Conservation (phyloP, 37 sponge, comb jelly and placozoan genomes). For the Beroe forskalii region DNA sequence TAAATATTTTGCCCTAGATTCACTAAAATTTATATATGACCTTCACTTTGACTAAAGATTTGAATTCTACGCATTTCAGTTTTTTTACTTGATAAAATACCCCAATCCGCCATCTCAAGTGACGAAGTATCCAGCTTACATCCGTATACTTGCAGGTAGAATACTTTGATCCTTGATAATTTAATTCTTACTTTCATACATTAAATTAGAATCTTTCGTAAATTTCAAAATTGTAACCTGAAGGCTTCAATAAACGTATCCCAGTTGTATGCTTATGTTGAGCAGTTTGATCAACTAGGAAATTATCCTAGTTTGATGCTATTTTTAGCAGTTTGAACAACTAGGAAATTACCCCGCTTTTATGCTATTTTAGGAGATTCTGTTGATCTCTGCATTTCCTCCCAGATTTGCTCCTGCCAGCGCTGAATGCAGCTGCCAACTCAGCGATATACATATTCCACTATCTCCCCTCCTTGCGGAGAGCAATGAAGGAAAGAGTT, state of each 20-base stretch:
- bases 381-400: not conserved
- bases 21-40: too few species aligned
- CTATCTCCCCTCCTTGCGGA: slow-evolving; percentile 30
- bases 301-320: too few species aligned
- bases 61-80: slow-evolving; percentile 52
- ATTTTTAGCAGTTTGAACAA: too few species aligned
- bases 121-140: slow-evolving; percentile 5
- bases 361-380: too few species aligned
- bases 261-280: too few species aligned
- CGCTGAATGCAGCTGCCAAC: slow-evolving; percentile 57
- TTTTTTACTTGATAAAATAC: slow-evolving; percentile 27
- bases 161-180: not conserved
- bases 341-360: too few species aligned
- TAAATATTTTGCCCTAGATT: too few species aligned
- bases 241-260: too few species aligned
- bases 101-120: slow-evolving; percentile 26
- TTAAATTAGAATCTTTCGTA: too few species aligned
- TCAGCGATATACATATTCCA: slow-evolving; percentile 53
- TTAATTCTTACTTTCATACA: not conserved
- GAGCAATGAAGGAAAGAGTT: slow-evolving; percentile 1
- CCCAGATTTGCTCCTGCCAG: slow-evolving; percentile 39
- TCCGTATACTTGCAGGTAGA: not conserved
- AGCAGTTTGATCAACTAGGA: too few species aligned
- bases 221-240: too few species aligned
- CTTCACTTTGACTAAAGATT: too few species aligned